Conservation (phyloP, 2,113 vertebrate species). For the Phocoena sinus region DNA sequence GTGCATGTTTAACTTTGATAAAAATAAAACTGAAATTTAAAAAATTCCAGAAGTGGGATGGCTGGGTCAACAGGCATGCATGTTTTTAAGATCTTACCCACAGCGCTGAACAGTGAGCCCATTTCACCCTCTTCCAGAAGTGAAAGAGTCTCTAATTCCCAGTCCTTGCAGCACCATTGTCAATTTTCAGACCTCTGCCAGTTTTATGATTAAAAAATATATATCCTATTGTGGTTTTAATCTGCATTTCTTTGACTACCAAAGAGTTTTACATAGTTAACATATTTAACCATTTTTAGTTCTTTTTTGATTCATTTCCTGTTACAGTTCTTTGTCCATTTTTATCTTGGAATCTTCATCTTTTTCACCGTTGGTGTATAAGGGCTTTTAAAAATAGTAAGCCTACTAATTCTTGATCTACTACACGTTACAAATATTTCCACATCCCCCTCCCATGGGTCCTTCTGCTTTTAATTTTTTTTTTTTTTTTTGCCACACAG, state of each 20-base stretch:
- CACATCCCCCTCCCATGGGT: not conserved
- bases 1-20: not conserved
- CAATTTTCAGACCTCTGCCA: not conserved
- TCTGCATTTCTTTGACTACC: constrained; percentile 37
- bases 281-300: constrained; percentile 16
- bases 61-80: not conserved
- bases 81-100: not conserved
- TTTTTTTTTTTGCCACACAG: not conserved
- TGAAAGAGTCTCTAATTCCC: not conserved
- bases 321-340: constrained; percentile 14
- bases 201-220: not conserved
- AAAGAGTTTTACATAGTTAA: constrained; percentile 8
- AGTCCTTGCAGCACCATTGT: not conserved
- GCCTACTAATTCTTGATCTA: not conserved
- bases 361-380: constrained; percentile 16
- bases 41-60: not conserved
- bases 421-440: not conserved
- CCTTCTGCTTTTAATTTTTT: constrained; percentile 21
- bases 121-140: too few relatives aligned
- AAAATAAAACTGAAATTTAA: constrained; percentile 18
- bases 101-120: accelerated
- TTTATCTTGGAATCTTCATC: constrained; percentile 24
- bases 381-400: constrained; percentile 42
- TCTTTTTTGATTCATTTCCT: constrained; percentile 45
- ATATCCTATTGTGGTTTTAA: not conserved